Percentiles rank a stretch among this genome's conserved stretches.
phyloP scores from a whole-genome alignment of 2,888 invertebrate species.

The Parascotia fuliginaria region DNA sequence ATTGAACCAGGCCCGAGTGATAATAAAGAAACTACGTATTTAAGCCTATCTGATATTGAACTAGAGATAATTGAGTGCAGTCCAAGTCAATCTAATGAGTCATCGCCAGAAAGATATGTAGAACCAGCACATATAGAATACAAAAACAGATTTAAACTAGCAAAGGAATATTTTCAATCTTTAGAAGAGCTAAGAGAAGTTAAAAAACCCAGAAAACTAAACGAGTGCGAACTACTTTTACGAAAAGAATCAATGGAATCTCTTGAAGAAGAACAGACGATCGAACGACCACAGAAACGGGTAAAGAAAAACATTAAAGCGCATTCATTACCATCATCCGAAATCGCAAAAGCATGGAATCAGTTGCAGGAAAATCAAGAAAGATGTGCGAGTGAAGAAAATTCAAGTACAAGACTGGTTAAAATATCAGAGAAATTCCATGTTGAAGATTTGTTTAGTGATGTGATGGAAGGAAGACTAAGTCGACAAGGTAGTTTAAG shows the following conservation, averaged over 20 bases:
- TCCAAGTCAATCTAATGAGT: conserved; percentile 55
- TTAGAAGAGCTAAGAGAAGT: conserved; percentile 72
- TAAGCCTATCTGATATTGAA: conserved; percentile 77
- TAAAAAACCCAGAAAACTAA: conserved; percentile 65
- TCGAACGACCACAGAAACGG: conserved; percentile 50
- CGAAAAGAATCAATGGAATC: conserved; percentile 70
- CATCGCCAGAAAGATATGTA: conserved; percentile 55
- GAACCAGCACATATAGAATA: conserved; percentile 65
- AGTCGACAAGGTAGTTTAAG: conserved; percentile 81
- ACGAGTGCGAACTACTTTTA: conserved; percentile 73
- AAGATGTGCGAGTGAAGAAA: conserved; percentile 21
- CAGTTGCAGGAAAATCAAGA: conserved; percentile 64
- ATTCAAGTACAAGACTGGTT: conserved; percentile 59
- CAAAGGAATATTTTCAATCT: conserved; percentile 81
- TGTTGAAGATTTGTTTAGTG: conserved; percentile 80
- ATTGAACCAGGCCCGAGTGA: conserved; percentile 47
- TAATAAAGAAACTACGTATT: conserved; percentile 62
- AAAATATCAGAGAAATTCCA: conserved; percentile 84
- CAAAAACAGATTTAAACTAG: conserved; percentile 78
- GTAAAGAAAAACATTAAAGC: conserved; percentile 70
- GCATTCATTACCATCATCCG: conserved; percentile 76
- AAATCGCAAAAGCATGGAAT: conserved; percentile 74
- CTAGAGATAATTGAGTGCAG: conserved; percentile 74
- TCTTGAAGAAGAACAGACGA: conserved; percentile 53
- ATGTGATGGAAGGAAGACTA: conserved; percentile 77